phyloP scores from a whole-genome alignment of 2,113 vertebrate genomes.

The Scytalopus superciliaris region DNA sequence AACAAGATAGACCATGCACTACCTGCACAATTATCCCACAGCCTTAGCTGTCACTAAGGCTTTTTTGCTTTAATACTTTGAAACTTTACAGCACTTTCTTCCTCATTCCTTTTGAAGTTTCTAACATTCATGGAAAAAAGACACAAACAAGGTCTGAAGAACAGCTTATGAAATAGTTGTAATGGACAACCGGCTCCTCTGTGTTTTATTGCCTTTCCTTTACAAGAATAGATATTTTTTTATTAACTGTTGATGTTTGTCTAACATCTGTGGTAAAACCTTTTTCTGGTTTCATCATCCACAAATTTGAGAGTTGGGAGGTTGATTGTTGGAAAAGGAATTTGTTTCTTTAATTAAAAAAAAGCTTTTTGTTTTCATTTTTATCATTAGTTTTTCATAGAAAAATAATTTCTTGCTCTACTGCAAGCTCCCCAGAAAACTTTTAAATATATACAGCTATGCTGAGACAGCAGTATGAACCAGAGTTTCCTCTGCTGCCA shows the following conservation, averaged over 20 bases:
- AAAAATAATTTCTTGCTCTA: background rate
- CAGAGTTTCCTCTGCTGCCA: background rate
- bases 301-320: background rate
- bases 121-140: background rate
- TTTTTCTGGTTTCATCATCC: background rate
- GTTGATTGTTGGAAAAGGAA: background rate
- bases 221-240: background rate
- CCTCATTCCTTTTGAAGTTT: background rate
- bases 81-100: background rate
- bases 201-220: background rate
- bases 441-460: background rate
- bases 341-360: background rate
- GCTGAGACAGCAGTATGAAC: background rate
- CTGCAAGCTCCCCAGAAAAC: background rate
- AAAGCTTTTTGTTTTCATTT: background rate
- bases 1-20: background rate
- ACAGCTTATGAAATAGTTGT: background rate
- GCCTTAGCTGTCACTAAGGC: background rate
- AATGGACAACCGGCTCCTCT: background rate
- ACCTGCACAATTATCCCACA: background rate
- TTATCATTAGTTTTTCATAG: background rate
- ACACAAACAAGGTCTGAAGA: background rate
- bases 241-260: background rate
- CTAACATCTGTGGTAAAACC: background rate
- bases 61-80: background rate